Conservation (phyloP, 1,140 invertebrate genomes). For the Neoseiulus cucumeris region DNA sequence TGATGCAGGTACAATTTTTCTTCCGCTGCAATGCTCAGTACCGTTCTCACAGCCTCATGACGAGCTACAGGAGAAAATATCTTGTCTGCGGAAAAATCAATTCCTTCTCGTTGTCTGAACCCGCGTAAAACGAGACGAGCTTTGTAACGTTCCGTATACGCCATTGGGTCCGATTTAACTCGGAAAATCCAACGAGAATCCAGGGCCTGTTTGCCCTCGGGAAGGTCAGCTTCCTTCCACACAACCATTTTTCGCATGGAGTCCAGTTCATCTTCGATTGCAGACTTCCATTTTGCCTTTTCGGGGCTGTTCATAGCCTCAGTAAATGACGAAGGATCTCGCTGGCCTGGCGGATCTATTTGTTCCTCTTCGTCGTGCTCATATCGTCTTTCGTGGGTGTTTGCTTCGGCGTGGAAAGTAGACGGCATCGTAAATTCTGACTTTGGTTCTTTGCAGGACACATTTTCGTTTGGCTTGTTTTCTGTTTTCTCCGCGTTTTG, state of each 20-base stretch:
- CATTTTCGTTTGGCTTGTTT: not conserved
- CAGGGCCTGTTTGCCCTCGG: not conserved
- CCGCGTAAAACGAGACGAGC: not conserved
- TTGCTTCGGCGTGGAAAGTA: no score
- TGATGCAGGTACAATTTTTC: not conserved
- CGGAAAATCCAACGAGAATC: not conserved
- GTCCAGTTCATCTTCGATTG: not conserved
- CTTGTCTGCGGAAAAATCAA: not conserved
- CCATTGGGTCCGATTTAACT: not conserved
- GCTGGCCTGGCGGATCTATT: not conserved
- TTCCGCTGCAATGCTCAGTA: not conserved
- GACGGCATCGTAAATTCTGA: no score
- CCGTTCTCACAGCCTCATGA: not conserved
- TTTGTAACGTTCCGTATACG: not conserved
- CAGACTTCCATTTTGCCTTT: not conserved
- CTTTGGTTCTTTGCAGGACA: no score
- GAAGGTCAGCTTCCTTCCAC: not conserved
- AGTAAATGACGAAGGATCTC: no score
- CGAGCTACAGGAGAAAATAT: not conserved
- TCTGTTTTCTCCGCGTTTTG: no score
- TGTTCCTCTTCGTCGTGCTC: no score
- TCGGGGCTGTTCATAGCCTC: not conserved
- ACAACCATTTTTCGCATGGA: not conserved
- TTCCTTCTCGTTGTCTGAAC: not conserved
- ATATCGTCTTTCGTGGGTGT: no score